Evolutionary conservation across 2,888 invertebrate species (phyloP).

Genomic region (Protonemura montana): DNA sequence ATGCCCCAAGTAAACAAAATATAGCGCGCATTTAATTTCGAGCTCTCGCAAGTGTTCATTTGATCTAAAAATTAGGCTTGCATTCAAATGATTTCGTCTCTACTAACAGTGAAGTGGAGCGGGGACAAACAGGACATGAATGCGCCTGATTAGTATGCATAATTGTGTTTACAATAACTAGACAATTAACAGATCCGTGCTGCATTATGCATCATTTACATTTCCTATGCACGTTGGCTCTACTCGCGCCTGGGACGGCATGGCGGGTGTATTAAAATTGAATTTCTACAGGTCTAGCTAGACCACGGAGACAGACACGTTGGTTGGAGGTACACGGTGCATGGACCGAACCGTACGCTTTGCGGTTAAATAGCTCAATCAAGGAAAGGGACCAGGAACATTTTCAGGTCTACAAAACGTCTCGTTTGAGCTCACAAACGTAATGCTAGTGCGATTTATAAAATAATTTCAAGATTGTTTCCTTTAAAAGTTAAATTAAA

Average conservation of each 20-base stretch:
- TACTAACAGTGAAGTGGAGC: not conserved
- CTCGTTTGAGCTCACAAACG: not conserved
- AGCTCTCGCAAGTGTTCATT: not conserved
- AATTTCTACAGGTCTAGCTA: not conserved
- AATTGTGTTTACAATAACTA: constrained; percentile 12
- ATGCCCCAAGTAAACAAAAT: not conserved
- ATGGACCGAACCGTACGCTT: not conserved
- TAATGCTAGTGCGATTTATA: not conserved
- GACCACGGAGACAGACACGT: too few species aligned
- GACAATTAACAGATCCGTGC: constrained; percentile 12
- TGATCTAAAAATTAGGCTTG: not conserved
- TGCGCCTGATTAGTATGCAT: constrained; percentile 2
- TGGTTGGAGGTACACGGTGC: not conserved
- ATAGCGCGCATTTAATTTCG: not conserved
- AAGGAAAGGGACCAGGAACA: not conserved
- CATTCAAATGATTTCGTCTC: not conserved
- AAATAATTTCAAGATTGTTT: constrained; percentile 27
- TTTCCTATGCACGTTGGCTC: not conserved
- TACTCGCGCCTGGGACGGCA: not conserved
- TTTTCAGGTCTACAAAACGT: not conserved
- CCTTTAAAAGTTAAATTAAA: constrained; percentile 22
- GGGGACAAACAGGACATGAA: not conserved
- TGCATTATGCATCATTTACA: not conserved
- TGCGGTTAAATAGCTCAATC: not conserved
- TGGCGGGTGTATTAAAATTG: not conserved